These are phyloP conservation scores for Bombus picipes DNA, from an alignment of 1,140 invertebrate genomes.

Conservation along the genomic window DNA sequence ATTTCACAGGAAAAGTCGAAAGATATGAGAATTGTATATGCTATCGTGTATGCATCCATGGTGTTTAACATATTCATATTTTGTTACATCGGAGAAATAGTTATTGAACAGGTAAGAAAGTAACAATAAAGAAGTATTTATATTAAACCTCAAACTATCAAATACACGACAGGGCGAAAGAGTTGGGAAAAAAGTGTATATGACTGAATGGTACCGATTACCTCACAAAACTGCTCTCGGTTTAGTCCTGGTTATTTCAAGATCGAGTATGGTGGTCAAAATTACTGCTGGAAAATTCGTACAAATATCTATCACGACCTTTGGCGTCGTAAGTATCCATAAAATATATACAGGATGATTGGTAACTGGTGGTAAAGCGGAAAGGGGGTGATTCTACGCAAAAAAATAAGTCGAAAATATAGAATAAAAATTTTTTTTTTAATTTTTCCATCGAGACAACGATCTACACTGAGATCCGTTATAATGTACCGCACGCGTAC, in stretches of 20 bases:
- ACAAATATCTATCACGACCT: slow-evolving; percentile 61
- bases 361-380: no score
- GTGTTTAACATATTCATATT: slow-evolving; percentile 73
- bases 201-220: slow-evolving; percentile 68
- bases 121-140: background rate
- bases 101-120: slow-evolving; percentile 62
- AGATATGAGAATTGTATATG: slow-evolving; percentile 49
- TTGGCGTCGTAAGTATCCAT: slow-evolving; percentile 61
- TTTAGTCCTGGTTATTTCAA: slow-evolving; percentile 63
- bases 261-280: slow-evolving; percentile 58
- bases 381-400: no score
- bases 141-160: background rate
- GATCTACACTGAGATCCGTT: no score
- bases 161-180: slow-evolving; percentile 50
- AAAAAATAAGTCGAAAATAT: no score
- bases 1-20: slow-evolving; percentile 61
- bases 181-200: slow-evolving; percentile 62
- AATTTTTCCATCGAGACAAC: no score
- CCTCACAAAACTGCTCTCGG: slow-evolving; percentile 42
- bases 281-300: slow-evolving; percentile 67
- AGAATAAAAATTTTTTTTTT: no score
- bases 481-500: no score
- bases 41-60: slow-evolving; percentile 64
- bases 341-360: background rate
- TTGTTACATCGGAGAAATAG: slow-evolving; percentile 70